These are phyloP conservation scores for Danaus chrysippus DNA, from an alignment of 2,888 invertebrate genomes.

Conservation along the genomic window DNA sequence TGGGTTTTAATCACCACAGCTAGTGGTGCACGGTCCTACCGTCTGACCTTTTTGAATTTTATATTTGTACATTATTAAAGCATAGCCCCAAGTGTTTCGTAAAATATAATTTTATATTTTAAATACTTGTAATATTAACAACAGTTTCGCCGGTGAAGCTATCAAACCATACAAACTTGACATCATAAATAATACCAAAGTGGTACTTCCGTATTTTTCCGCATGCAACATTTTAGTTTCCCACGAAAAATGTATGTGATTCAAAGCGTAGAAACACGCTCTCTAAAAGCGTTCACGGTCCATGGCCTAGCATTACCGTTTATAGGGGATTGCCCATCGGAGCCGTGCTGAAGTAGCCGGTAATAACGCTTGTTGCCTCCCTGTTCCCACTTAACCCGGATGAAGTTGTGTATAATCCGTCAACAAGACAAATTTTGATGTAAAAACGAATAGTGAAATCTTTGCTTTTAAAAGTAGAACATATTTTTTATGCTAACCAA, in stretches of 20 bases:
- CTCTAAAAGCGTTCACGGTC: conserved; percentile 32
- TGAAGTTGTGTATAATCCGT: conserved; percentile 28
- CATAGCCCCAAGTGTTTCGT: neutral
- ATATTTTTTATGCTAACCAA: neutral
- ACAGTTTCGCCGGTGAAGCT: neutral
- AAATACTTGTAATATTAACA: neutral
- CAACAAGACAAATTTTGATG: conserved; percentile 23
- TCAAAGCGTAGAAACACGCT: conserved; percentile 25
- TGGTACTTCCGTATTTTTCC: conserved; percentile 15
- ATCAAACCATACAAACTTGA: neutral
- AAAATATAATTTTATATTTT: neutral
- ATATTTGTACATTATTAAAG: conserved; percentile 25
- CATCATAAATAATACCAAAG: conserved; percentile 4
- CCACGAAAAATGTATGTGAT: conserved; percentile 27
- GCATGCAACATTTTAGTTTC: conserved; percentile 16
- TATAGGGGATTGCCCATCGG: conserved; percentile 34
- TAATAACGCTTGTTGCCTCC: conserved; percentile 32
- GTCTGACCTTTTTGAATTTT: conserved; percentile 28
- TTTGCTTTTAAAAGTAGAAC: neutral
- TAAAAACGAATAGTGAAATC: neutral
- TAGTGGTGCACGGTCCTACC: conserved; percentile 24
- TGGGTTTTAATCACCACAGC: conserved; percentile 24
- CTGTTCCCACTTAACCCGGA: conserved; percentile 30
- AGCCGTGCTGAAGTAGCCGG: conserved; percentile 31
- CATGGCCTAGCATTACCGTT: conserved; percentile 34